Percentiles rank a stretch among this genome's conserved stretches.
Evolutionary conservation across 53 echinoderm and acorn worm species (phyloP).

Genomic region (Antedon mediterranea): DNA sequence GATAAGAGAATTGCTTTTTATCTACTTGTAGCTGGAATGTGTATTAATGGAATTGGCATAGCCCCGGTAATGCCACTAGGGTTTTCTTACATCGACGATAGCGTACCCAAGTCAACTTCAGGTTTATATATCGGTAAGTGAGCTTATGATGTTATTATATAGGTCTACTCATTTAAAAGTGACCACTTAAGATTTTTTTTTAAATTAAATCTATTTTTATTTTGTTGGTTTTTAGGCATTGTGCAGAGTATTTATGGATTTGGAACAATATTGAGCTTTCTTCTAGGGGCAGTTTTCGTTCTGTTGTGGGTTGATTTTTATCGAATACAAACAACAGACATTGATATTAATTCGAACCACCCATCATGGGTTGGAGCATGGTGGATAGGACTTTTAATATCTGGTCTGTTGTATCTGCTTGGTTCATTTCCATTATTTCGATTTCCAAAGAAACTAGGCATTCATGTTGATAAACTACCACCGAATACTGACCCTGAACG

Average conservation of each 20-base stretch:
- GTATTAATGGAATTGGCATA: conserved; percentile 48
- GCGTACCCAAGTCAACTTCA: conserved; percentile 39
- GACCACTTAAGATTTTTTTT: no score
- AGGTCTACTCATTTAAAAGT: no score
- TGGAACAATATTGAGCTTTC: neutral
- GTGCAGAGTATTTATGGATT: neutral
- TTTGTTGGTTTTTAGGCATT: neutral
- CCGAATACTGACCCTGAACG: neutral
- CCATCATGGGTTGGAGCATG: neutral
- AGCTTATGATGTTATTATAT: no score
- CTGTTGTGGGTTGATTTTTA: neutral
- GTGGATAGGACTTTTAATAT: neutral
- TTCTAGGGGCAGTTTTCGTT: neutral
- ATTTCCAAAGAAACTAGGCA: neutral
- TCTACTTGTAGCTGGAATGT: conserved; percentile 42
- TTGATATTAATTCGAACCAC: neutral
- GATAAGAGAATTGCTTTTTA: conserved; percentile 32
- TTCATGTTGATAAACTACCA: neutral
- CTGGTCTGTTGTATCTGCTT: neutral
- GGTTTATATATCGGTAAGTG: conserved; percentile 49
- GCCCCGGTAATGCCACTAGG: conserved; percentile 54
- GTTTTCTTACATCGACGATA: conserved; percentile 55
- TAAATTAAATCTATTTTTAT: no score
- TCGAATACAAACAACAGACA: neutral
- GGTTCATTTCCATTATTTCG: neutral